A percentile compares a stretch with the other conserved stretches of the same genome.
Conservation (phyloP, 2,797 vertebrate species). For the Orestias chungarensis region DNA sequence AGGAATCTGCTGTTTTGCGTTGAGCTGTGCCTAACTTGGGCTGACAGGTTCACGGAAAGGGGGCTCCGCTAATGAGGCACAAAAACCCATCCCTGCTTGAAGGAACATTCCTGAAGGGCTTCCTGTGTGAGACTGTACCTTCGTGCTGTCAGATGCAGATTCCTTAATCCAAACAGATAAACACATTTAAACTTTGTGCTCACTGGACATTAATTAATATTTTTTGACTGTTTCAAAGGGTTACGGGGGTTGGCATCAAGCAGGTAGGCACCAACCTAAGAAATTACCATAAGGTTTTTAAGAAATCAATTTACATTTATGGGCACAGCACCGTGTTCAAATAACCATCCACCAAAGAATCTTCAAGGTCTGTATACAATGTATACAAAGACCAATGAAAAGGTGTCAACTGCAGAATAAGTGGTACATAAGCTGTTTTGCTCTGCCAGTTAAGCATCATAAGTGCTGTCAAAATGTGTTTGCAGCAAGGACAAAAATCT, state of each 20-base stretch:
- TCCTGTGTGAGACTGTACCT: constrained; percentile 79
- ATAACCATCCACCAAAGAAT: background rate
- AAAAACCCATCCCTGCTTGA: constrained; percentile 83
- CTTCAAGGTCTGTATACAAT: constrained; percentile 18
- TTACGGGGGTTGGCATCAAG: constrained; percentile 57
- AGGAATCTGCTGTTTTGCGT: constrained; percentile 75
- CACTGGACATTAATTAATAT: constrained; percentile 63
- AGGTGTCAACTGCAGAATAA: constrained; percentile 27
- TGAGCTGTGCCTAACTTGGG: constrained; percentile 82
- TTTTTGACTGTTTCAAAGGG: constrained; percentile 61
- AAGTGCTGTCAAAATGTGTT: constrained; percentile 44
- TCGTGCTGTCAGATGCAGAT: constrained; percentile 63
- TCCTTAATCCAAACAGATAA: constrained; percentile 68
- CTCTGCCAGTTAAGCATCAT: constrained; percentile 38
- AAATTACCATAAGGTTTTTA: constrained; percentile 44
- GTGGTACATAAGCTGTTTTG: constrained; percentile 27
- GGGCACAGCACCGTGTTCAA: background rate
- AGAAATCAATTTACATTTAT: constrained; percentile 15
- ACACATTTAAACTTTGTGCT: constrained; percentile 44
- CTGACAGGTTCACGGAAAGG: constrained; percentile 84
- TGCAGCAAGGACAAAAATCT: constrained; percentile 17
- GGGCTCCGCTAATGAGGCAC: constrained; percentile 83
- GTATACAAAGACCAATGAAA: constrained; percentile 1
- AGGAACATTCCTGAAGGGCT: constrained; percentile 83
- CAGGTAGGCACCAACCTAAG: constrained; percentile 47